Percentiles rank a stretch among this genome's conserved stretches.
phyloP scores from a whole-genome alignment of 2,113 vertebrate genomes.

The Talpa occidentalis region DNA sequence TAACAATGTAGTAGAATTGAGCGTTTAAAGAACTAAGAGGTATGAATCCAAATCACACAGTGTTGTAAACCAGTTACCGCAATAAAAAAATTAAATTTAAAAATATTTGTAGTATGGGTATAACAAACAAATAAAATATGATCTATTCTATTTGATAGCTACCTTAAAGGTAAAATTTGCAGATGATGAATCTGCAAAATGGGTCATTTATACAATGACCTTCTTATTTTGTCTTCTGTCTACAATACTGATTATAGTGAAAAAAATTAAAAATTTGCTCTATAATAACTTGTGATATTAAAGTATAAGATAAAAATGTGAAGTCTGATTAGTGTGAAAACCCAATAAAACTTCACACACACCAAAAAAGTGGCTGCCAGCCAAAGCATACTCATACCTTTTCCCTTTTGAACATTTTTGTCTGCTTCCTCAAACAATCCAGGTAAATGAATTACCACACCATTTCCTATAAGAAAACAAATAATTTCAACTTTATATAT shows the following conservation, averaged over 20 bases:
- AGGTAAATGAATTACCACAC: conserved; percentile 98
- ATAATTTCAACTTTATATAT: conserved; percentile 1
- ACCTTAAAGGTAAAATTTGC: neutral
- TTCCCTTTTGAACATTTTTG: conserved; percentile 96
- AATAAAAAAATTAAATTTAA: no score
- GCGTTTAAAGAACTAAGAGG: neutral
- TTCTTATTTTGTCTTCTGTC: neutral
- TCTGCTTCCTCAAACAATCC: conserved; percentile 98
- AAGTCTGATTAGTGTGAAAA: neutral
- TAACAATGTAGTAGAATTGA: neutral
- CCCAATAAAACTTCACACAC: neutral
- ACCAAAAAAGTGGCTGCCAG: neutral
- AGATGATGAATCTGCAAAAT: neutral
- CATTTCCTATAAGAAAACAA: conserved; percentile 91
- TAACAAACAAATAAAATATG: neutral
- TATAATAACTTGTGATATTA: neutral
- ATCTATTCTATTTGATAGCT: neutral
- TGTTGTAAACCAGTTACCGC: no score
- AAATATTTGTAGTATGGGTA: no score
- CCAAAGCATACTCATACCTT: conserved; percentile 87
- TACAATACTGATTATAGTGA: neutral
- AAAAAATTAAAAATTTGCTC: neutral
- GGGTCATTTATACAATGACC: neutral
- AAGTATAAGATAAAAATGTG: conserved; percentile 20
- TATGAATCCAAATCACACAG: no score